phyloP scores from a whole-genome alignment of 2,888 invertebrate species.

The Megastigmus dorsalis region DNA sequence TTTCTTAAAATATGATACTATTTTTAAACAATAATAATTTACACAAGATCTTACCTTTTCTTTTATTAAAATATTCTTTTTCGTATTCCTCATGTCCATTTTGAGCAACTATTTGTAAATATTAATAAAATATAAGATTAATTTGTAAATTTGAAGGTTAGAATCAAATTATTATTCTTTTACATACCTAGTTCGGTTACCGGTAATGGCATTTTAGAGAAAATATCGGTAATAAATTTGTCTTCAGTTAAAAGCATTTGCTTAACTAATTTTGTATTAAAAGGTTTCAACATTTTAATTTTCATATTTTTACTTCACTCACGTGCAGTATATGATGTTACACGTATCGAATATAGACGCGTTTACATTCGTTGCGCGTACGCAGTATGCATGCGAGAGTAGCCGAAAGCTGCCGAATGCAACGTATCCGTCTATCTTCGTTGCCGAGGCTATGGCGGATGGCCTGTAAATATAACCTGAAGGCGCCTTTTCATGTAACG shows the following conservation, averaged over 20 bases:
- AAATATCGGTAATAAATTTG: slow-evolving; percentile 78
- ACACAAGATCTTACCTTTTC: slow-evolving; percentile 46
- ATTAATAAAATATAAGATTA: slow-evolving; percentile 44
- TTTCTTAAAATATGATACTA: neutral
- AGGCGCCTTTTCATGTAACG: too few relatives aligned
- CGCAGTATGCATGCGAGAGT: too few relatives aligned
- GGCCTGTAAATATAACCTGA: slow-evolving; percentile 35
- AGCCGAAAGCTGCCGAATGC: too few relatives aligned
- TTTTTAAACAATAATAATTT: slow-evolving; percentile 63
- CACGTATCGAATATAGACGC: too few relatives aligned
- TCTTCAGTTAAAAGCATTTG: slow-evolving; percentile 77
- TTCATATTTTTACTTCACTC: slow-evolving; percentile 63
- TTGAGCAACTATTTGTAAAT: slow-evolving; percentile 57
- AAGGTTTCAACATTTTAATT: slow-evolving; percentile 67
- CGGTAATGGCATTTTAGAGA: slow-evolving; percentile 76
- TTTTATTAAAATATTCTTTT: slow-evolving; percentile 31
- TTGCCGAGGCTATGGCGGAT: too few relatives aligned
- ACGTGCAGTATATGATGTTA: slow-evolving; percentile 49
- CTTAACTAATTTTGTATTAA: slow-evolving; percentile 70
- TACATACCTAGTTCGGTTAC: slow-evolving; percentile 59
- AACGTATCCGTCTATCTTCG: too few relatives aligned
- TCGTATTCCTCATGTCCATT: slow-evolving; percentile 55
- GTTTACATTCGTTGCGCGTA: too few relatives aligned
- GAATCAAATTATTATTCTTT: slow-evolving; percentile 3
- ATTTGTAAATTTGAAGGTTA: slow-evolving; percentile 42